Percentiles rank a stretch among this genome's conserved stretches.
Conservation (phyloP, 2,888 invertebrate species). For the Habrosyne pyritoides region DNA sequence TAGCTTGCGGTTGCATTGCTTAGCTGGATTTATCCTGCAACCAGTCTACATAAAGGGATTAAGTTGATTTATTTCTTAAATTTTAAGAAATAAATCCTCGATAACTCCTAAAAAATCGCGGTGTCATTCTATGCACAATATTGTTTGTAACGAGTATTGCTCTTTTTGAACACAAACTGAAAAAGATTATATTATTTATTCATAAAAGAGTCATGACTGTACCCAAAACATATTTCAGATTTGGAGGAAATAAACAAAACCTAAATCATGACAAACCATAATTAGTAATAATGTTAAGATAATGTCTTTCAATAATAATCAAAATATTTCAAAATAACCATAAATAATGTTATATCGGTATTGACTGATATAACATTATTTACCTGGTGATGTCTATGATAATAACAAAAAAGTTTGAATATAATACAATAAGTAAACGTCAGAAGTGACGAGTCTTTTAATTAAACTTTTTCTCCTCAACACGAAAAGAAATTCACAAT, state of each 20-base stretch:
- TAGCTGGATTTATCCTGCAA: constrained; percentile 17
- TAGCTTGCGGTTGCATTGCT: constrained; percentile 11
- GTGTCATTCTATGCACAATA: constrained; percentile 42
- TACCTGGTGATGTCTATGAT: no score
- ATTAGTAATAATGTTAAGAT: no score
- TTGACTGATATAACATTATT: no score
- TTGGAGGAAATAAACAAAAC: neutral
- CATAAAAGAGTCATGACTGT: neutral
- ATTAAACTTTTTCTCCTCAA: constrained; percentile 21
- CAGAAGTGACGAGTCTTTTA: constrained; percentile 3
- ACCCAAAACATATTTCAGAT: neutral
- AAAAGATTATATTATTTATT: neutral
- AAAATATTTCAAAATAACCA: no score
- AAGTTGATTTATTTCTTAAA: constrained; percentile 24
- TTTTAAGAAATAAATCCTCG: constrained; percentile 32
- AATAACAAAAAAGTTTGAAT: constrained; percentile 15
- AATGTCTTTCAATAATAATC: no score
- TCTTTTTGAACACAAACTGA: constrained; percentile 36
- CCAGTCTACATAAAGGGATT: constrained; percentile 12
- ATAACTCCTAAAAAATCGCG: constrained; percentile 33
- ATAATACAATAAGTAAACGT: constrained; percentile 24
- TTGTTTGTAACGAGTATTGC: constrained; percentile 40
- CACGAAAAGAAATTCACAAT: neutral
- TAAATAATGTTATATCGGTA: no score
- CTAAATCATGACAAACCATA: no score